phyloP scores from a whole-genome alignment of 2,797 vertebrate genomes.

The Pristis pectinata region DNA sequence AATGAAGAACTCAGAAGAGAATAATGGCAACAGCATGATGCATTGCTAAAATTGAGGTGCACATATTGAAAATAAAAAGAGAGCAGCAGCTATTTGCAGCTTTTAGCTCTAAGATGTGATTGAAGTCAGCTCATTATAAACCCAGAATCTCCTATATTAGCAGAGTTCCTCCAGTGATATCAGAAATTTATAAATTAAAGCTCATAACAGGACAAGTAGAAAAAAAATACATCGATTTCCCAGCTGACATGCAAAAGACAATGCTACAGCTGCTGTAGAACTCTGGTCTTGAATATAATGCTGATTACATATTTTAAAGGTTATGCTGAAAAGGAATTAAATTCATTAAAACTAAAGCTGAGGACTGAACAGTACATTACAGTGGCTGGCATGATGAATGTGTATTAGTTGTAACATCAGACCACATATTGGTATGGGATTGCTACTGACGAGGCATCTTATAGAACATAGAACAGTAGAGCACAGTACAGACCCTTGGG shows the following conservation, averaged over 20 bases:
- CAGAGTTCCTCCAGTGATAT: not conserved
- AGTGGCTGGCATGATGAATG: not conserved
- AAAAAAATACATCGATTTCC: not conserved
- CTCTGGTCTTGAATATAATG: not conserved
- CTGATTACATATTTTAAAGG: no score
- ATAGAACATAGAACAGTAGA: no score
- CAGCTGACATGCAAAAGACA: not conserved
- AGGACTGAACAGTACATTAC: not conserved
- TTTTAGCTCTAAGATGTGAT: not conserved
- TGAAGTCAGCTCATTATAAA: not conserved
- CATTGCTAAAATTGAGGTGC: no score
- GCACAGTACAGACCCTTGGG: no score
- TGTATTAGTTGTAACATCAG: no score
- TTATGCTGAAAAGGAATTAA: not conserved
- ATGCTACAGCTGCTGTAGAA: not conserved
- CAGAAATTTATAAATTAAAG: not conserved
- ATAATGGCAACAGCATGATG: no score
- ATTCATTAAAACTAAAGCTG: no score
- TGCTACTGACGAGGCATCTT: no score
- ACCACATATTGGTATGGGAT: no score
- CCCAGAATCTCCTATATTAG: not conserved
- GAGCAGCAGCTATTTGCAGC: not conserved
- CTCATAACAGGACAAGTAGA: not conserved
- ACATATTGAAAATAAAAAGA: no score
- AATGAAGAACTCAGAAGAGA: no score